These are phyloP conservation scores for Eurytoma californica DNA, from an alignment of 2,888 invertebrate species.

Conservation along the genomic window DNA sequence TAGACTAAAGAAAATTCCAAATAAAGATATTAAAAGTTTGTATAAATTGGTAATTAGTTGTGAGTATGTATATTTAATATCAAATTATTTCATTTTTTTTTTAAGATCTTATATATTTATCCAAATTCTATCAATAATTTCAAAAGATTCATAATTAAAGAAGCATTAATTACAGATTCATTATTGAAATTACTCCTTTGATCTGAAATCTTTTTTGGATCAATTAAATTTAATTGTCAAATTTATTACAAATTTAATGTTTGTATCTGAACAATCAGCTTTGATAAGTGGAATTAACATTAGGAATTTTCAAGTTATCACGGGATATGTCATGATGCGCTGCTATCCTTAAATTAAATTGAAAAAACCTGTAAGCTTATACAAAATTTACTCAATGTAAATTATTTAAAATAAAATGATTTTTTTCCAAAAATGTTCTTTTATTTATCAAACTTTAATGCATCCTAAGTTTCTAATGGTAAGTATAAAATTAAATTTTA, in stretches of 20 bases:
- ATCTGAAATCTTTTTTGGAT: slow-evolving; percentile 28
- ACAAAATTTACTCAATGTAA: slow-evolving; percentile 61
- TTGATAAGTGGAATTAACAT: too few species aligned
- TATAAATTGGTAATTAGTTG: slow-evolving; percentile 1
- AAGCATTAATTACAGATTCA: not conserved
- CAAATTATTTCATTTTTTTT: slow-evolving; percentile 12
- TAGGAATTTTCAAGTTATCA: not conserved
- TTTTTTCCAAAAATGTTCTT: slow-evolving; percentile 60
- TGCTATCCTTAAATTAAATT: slow-evolving; percentile 21
- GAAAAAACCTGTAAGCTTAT: slow-evolving; percentile 29
- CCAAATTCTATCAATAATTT: not conserved
- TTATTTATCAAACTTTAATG: slow-evolving; percentile 23
- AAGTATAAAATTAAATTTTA: slow-evolving; percentile 9
- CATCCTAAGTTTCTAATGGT: not conserved
- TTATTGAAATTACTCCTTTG: too few species aligned
- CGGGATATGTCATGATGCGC: not conserved
- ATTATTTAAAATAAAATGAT: slow-evolving; percentile 66
- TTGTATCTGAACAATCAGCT: too few species aligned
- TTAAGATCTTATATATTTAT: not conserved
- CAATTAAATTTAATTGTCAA: not conserved
- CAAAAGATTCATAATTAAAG: not conserved
- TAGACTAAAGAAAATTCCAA: slow-evolving; percentile 43
- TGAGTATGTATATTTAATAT: not conserved
- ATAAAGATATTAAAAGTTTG: slow-evolving; percentile 16
- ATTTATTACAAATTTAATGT: not conserved